These are phyloP conservation scores for Peromyscus eremicus DNA, from an alignment of 2,797 vertebrate genomes.

Conservation along the genomic window DNA sequence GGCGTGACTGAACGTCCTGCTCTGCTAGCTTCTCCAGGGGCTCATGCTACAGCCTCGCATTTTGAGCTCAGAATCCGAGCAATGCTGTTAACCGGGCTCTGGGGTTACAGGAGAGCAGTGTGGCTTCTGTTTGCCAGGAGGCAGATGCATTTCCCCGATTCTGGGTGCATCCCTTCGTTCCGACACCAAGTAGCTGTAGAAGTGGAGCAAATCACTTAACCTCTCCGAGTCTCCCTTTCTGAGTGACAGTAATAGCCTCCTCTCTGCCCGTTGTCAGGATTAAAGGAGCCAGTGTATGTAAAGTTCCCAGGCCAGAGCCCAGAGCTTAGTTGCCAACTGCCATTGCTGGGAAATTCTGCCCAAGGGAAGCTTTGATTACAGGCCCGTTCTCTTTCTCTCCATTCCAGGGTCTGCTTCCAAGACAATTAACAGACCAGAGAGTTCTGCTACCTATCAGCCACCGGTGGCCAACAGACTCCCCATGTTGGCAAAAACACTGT, in stretches of 20 bases:
- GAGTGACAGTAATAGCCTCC: background rate
- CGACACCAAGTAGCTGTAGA: background rate
- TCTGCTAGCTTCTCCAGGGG: background rate
- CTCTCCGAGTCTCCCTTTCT: background rate
- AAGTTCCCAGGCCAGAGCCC: background rate
- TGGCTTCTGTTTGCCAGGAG: background rate
- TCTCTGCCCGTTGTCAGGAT: slow-evolving; percentile 22
- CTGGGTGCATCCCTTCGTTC: background rate
- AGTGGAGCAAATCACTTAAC: background rate
- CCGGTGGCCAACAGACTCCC: slow-evolving; percentile 20
- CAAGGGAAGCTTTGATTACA: slow-evolving; percentile 68
- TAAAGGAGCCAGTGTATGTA: background rate
- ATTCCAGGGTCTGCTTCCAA: slow-evolving; percentile 71
- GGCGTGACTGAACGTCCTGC: fast-evolving
- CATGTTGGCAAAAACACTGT: background rate
- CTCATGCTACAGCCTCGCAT: background rate
- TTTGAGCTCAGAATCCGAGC: background rate
- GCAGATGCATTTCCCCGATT: background rate
- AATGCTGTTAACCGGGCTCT: too few species aligned
- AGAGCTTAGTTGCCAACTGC: slow-evolving; percentile 46
- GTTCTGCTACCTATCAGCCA: slow-evolving; percentile 58
- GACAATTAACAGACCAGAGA: slow-evolving; percentile 69
- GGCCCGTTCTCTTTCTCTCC: slow-evolving; percentile 34
- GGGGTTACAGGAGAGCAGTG: background rate
- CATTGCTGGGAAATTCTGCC: slow-evolving; percentile 48